phyloP scores from a whole-genome alignment of 2,797 vertebrate species.

The Sebastes iracundus region DNA sequence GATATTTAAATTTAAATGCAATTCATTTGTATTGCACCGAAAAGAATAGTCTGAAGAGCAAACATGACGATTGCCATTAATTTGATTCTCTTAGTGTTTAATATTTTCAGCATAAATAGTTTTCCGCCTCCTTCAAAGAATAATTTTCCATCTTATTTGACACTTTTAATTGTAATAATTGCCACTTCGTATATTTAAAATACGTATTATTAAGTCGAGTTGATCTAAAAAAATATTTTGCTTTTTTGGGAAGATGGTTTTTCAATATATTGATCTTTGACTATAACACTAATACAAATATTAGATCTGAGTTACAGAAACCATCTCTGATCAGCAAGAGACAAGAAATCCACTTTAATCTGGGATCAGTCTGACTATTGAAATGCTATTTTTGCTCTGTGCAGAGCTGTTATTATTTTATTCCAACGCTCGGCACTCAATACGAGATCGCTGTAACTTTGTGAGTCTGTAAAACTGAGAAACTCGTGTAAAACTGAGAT shows the following conservation, averaged over 20 bases:
- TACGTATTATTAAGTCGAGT: background rate
- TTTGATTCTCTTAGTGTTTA: background rate
- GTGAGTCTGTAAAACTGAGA: conserved; percentile 55
- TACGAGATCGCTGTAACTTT: conserved; percentile 36
- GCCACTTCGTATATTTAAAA: background rate
- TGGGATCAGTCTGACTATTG: background rate
- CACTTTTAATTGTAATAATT: background rate
- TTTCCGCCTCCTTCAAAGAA: background rate
- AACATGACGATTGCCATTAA: background rate
- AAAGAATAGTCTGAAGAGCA: background rate
- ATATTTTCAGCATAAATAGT: background rate
- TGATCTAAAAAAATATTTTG: background rate
- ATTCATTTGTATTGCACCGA: background rate
- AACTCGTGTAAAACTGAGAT: conserved; percentile 43
- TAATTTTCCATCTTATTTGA: background rate
- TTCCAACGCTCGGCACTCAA: conserved; percentile 26
- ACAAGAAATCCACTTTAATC: background rate
- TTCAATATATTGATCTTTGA: background rate
- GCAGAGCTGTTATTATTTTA: conserved; percentile 44
- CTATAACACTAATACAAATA: background rate
- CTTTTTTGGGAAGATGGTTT: background rate
- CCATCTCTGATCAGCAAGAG: background rate
- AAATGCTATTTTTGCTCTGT: background rate
- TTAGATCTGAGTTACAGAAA: background rate
- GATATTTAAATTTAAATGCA: conserved; percentile 1